A percentile compares a stretch with the other conserved stretches of the same genome.
phyloP scores from a whole-genome alignment of 2,113 vertebrate species.

The Vidua chalybeata region DNA sequence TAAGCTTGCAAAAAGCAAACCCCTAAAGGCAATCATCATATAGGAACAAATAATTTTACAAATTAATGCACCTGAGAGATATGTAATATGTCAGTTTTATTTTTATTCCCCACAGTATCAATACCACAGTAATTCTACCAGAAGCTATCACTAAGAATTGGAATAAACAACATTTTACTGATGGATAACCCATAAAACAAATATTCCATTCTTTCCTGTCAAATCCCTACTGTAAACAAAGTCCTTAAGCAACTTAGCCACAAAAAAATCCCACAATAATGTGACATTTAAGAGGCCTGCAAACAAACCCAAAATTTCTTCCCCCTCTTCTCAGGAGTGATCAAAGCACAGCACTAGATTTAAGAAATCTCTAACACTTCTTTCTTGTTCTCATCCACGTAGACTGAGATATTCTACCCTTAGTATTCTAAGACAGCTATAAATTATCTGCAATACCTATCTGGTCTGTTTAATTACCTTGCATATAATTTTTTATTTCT shows the following conservation, averaged over 20 bases:
- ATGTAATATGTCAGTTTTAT: not conserved
- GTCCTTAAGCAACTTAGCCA: not conserved
- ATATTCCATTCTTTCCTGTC: not conserved
- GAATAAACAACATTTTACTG: not conserved
- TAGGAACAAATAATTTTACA: not conserved
- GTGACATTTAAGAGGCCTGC: not conserved
- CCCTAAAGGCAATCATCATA: not conserved
- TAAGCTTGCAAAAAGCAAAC: not conserved
- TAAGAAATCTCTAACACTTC: not conserved
- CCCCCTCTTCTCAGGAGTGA: not conserved
- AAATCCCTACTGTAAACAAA: not conserved
- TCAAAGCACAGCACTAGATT: not conserved
- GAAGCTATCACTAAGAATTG: not conserved
- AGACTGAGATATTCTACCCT: not conserved
- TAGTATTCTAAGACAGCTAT: not conserved
- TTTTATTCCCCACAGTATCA: not conserved
- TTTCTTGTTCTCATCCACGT: not conserved
- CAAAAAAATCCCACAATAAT: not conserved
- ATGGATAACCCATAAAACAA: not conserved
- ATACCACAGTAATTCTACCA: not conserved
- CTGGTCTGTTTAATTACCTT: not conserved
- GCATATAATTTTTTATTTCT: not conserved
- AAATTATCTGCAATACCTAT: not conserved
- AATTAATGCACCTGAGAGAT: not conserved
- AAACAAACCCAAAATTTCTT: not conserved